A percentile compares a stretch with the other conserved stretches of the same genome.
Conservation (phyloP, 2,888 invertebrate genomes). For the Marasmarcha lunaedactyla region DNA sequence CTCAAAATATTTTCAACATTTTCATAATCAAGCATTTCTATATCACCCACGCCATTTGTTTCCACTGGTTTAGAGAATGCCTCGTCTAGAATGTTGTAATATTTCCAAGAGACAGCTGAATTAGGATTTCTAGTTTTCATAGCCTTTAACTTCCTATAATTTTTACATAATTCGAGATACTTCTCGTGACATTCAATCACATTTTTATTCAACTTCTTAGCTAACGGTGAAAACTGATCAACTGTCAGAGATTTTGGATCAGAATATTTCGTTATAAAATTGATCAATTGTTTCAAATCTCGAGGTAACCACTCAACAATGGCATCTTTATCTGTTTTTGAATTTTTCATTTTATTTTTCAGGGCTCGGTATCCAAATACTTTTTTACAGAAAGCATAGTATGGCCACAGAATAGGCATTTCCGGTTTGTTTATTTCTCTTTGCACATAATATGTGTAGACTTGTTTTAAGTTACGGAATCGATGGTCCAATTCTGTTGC, state of each 20-base stretch:
- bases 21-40: constrained; percentile 23
- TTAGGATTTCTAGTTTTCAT: constrained; percentile 42
- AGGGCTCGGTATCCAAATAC: constrained; percentile 52
- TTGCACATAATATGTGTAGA: constrained; percentile 42
- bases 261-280: constrained; percentile 28
- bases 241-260: constrained; percentile 23
- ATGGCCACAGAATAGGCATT: constrained; percentile 52
- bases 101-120: constrained; percentile 52
- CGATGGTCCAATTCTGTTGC: constrained; percentile 46
- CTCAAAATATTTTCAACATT: constrained; percentile 15
- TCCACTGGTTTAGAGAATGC: constrained; percentile 25
- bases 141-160: constrained; percentile 48
- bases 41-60: constrained; percentile 7
- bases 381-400: constrained; percentile 51
- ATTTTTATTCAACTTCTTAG: constrained; percentile 28
- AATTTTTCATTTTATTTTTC: constrained; percentile 41
- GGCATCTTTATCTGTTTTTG: constrained; percentile 29
- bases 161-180: constrained; percentile 45
- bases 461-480: constrained; percentile 48
- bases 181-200: constrained; percentile 37
- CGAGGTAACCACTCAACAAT: constrained; percentile 38
- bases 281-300: constrained; percentile 43
- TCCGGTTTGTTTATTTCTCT: constrained; percentile 52
- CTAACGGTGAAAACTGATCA: constrained; percentile 30
- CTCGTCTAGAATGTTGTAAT: constrained; percentile 43